Evolutionary conservation across 2,888 invertebrate species (phyloP), one percentile per base, ranked within the genome.

Genomic region (Nasonia oneida): DNA sequence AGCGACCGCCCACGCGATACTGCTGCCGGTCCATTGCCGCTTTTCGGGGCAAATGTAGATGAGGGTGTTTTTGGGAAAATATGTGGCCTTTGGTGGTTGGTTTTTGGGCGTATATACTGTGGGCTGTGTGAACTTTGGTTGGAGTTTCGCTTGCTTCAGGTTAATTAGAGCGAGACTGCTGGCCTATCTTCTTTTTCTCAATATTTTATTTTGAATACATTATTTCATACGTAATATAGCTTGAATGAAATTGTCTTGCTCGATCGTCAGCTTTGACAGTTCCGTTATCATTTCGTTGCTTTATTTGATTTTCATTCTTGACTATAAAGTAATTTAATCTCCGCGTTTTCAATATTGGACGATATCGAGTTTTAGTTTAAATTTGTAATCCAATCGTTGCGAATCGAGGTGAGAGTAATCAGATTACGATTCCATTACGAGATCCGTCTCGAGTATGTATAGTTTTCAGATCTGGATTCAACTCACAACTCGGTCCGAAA

Each of bases 41-140:
- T 53, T 74, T 67, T 73, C 57, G n/a, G 14, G 71, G 61, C 67
- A 81, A 50, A 81, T 67, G 33, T 61, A 81, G 33, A 50, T n/a
- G 75, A 42, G 67, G 39, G 71, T 71, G 39, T 18, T 71, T 71
- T 39, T 39, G 37, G 18, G n/a, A 0, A n/a, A 57, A 57, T 57
- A 57, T 15, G 18, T 57, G n/a, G 57, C 3, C 18, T 57, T 57
- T 57, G n/a, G 18, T 5, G 18, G 1, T 18, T 18, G n/a, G 18
- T 18, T 57, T 57, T 57, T 57, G 57, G n/a, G 4, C 6, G 18
- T 61, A 8, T 61, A 18, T n/a, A 57, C 29, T 29, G 15, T n/a
- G 8, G 15, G 4, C n/a, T 57, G 57, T 1, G n/a, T 57, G n/a
- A n/a, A 57, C 5, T 50, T 50, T 15, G 29, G 29, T 29, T 29